phyloP scores from a whole-genome alignment of 2,113 vertebrate genomes.

The Phrynocephalus versicolor region DNA sequence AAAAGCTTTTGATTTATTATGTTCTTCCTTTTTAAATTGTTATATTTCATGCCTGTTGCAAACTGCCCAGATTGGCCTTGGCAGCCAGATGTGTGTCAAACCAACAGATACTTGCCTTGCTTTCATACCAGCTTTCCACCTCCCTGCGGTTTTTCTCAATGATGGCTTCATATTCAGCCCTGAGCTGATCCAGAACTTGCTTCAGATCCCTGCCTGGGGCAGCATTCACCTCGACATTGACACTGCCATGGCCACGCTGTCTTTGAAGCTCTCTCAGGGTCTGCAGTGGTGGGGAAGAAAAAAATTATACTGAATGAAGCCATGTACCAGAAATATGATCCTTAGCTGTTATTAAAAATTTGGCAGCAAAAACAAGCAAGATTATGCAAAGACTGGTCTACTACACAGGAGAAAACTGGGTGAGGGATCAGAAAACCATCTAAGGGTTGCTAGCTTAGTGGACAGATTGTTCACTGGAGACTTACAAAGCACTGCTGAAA shows the following conservation, averaged over 20 bases:
- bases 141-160: conserved; percentile 78
- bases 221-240: conserved; percentile 86
- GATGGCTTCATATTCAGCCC: conserved; percentile 80
- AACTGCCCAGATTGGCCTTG: too few species aligned
- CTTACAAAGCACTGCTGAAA: too few species aligned
- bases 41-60: too few species aligned
- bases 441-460: too few species aligned
- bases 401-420: too few species aligned
- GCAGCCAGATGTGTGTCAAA: too few species aligned
- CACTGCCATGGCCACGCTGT: conserved; percentile 67
- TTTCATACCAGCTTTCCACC: conserved; percentile 81
- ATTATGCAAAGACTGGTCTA: too few species aligned
- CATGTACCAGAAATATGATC: background rate
- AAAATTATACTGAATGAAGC: background rate
- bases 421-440: too few species aligned
- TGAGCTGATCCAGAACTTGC: conserved; percentile 73
- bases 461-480: too few species aligned
- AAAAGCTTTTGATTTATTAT: too few species aligned
- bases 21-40: too few species aligned
- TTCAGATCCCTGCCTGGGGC: conserved; percentile 77
- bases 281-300: conserved; percentile 35
- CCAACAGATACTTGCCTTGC: conserved; percentile 84
- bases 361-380: too few species aligned
- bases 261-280: conserved; percentile 64
- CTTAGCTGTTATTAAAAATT: background rate